Conservation (phyloP, 2,888 invertebrate species). For the Gymnosoma rotundatum region DNA sequence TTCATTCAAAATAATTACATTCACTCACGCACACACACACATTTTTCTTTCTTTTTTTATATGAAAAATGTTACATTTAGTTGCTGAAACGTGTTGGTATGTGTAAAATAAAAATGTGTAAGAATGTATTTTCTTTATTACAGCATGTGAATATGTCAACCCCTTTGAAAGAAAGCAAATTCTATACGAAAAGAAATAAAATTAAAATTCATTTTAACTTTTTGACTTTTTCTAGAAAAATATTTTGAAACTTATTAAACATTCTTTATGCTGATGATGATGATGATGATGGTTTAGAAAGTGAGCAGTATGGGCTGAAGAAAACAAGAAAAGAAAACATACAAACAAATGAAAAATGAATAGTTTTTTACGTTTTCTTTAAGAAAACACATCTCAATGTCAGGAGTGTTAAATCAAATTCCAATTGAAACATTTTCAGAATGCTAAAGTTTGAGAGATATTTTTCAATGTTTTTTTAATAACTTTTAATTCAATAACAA, state of each 20-base stretch:
- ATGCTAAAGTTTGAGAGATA: no score
- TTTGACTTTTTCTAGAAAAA: constrained; percentile 26
- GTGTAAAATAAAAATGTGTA: constrained; percentile 1
- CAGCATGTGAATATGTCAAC: constrained; percentile 19
- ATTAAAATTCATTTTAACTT: constrained; percentile 43
- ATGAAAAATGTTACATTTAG: constrained; percentile 44
- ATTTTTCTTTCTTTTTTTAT: background rate
- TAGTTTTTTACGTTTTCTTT: no score
- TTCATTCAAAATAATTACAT: constrained; percentile 55
- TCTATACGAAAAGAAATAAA: background rate
- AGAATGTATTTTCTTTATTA: constrained; percentile 3
- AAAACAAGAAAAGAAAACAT: no score
- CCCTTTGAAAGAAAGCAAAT: constrained; percentile 2
- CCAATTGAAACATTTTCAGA: no score
- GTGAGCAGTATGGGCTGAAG: no score
- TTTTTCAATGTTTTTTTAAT: no score
- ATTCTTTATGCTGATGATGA: background rate
- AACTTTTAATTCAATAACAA: no score
- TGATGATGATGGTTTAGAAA: background rate
- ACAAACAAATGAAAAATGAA: no score
- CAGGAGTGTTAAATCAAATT: no score
- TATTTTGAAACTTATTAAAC: constrained; percentile 10
- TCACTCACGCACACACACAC: constrained; percentile 47
- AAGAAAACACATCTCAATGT: no score
- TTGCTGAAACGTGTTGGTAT: constrained; percentile 17